Evolutionary conservation across 1,140 invertebrate genomes (phyloP).

Genomic region (Odontomachus brunneus): DNA sequence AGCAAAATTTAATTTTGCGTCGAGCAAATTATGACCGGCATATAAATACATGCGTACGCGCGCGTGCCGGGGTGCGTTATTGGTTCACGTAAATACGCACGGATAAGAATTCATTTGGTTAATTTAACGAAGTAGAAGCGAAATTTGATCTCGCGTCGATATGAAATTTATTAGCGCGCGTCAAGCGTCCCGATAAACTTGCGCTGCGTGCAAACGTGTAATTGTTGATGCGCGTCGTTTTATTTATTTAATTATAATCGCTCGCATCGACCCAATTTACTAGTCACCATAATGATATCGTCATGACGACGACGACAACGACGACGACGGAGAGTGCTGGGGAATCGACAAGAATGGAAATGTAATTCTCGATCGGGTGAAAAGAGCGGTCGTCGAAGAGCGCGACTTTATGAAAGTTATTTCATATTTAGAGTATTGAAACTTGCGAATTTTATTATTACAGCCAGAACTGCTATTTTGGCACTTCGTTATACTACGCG

Average conservation of each 20-base stretch:
- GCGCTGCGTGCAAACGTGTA: background rate
- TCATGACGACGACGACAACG: background rate
- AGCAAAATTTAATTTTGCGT: constrained; percentile 47
- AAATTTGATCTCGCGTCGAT: constrained; percentile 45
- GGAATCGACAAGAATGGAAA: background rate
- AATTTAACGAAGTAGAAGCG: constrained; percentile 43
- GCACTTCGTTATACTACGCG: constrained; percentile 6
- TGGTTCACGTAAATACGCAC: constrained; percentile 24
- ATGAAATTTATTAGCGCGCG: constrained; percentile 45
- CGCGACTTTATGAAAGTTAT: too few species aligned
- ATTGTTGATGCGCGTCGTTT: constrained; percentile 33
- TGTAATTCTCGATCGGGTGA: background rate
- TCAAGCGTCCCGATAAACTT: constrained; percentile 30
- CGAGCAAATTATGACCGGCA: constrained; percentile 30
- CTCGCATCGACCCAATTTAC: constrained; percentile 26
- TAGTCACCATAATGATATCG: constrained; percentile 1
- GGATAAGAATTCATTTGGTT: constrained; percentile 55
- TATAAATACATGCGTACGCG: constrained; percentile 22
- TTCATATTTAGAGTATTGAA: too few species aligned
- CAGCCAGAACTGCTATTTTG: constrained; percentile 1
- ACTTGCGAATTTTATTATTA: constrained; percentile 11
- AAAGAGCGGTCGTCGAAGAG: background rate
- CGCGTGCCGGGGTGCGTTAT: background rate
- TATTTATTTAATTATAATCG: constrained; percentile 48
- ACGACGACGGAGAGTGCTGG: background rate